A percentile compares a stretch with the other conserved stretches of the same genome.
These are phyloP conservation scores for Metallyticus violacea DNA, from an alignment of 2,888 invertebrate species.

Conservation along the genomic window DNA sequence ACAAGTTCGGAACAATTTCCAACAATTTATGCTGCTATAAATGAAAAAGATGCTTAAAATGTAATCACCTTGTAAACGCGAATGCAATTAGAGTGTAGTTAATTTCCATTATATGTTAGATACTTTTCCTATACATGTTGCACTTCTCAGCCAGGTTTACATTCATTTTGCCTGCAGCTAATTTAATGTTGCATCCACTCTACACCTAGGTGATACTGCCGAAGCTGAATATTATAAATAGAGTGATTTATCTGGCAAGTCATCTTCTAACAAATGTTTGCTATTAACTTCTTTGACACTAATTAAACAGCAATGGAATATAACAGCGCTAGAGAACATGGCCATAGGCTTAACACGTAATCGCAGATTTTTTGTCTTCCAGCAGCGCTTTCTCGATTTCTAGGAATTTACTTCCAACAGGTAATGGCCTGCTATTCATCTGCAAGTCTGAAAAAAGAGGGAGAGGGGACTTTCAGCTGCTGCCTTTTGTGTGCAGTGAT, in stretches of 20 bases:
- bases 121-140: neutral
- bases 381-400: neutral
- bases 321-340: neutral
- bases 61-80: neutral
- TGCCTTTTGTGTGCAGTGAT: too few species aligned
- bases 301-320: neutral
- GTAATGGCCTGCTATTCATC: too few species aligned
- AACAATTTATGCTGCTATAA: too few species aligned
- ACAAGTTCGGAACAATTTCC: too few species aligned
- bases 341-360: neutral
- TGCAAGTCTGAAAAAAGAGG: too few species aligned
- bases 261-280: neutral
- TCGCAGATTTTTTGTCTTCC: neutral
- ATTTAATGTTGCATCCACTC: neutral
- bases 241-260: neutral
- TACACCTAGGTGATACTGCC: neutral
- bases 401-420: neutral
- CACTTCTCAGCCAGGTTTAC: neutral
- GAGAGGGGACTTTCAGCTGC: too few species aligned
- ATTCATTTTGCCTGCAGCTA: neutral
- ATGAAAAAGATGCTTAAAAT: too few species aligned
- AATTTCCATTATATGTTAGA: neutral
- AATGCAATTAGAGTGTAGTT: neutral
- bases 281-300: neutral
- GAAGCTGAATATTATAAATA: neutral